phyloP scores from a whole-genome alignment of 2,797 vertebrate species.

The Australoheros facetus region DNA sequence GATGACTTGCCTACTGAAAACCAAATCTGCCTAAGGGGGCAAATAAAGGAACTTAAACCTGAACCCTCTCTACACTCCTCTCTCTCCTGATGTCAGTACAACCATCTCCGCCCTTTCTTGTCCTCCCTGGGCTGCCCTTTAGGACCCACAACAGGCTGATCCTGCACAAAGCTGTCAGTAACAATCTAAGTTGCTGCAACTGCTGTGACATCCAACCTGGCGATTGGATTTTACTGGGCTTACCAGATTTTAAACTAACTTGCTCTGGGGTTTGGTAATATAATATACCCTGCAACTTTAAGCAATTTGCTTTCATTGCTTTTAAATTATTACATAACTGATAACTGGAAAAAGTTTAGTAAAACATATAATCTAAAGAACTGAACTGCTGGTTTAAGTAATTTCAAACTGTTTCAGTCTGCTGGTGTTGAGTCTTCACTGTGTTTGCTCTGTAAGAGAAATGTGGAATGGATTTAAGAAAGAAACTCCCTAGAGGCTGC shows the following conservation, averaged over 20 bases:
- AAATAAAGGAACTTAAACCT: background rate
- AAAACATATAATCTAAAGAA: background rate
- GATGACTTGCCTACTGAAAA: background rate
- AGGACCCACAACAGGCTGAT: too few relatives aligned
- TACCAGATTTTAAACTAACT: background rate
- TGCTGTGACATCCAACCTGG: too few relatives aligned
- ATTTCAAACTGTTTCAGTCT: background rate
- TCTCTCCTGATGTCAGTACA: background rate
- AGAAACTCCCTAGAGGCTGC: constrained; percentile 35
- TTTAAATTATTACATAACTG: background rate
- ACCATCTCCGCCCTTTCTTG: background rate
- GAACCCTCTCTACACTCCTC: background rate
- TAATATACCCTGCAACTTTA: background rate
- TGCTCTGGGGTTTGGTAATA: background rate
- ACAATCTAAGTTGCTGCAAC: too few relatives aligned
- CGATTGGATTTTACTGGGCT: too few relatives aligned
- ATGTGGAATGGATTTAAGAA: constrained; percentile 39
- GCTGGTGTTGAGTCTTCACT: background rate
- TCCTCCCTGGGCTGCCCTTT: too few relatives aligned
- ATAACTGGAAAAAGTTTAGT: background rate
- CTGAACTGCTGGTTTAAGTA: constrained; percentile 9
- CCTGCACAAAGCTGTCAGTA: too few relatives aligned
- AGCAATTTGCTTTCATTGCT: background rate
- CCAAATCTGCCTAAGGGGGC: background rate
- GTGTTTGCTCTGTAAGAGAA: constrained; percentile 18